phyloP scores from a whole-genome alignment of 2,113 vertebrate species.

The Cinclus mexicanus region DNA sequence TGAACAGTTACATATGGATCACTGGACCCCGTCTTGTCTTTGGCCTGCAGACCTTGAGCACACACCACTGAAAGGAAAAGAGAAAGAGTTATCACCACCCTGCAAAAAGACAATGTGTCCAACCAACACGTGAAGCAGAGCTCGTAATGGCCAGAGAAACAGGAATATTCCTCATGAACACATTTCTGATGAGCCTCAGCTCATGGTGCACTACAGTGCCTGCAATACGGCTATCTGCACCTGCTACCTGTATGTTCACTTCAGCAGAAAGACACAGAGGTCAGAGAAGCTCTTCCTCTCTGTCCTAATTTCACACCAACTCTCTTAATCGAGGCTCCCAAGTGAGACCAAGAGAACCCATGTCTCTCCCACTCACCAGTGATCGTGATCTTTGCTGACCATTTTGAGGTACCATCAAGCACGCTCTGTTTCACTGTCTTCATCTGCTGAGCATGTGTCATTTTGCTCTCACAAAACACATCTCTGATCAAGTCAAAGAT shows the following conservation, averaged over 20 bases:
- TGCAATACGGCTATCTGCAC: background rate
- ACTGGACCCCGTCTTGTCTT: conserved; percentile 97
- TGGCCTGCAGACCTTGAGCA: conserved; percentile 97
- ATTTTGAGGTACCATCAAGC: conserved; percentile 97
- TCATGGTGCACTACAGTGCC: background rate
- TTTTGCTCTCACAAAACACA: conserved; percentile 87
- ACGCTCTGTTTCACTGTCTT: conserved; percentile 97
- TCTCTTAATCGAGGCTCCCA: background rate
- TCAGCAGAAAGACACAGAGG: background rate
- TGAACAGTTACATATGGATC: conserved; percentile 97
- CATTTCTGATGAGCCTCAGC: background rate
- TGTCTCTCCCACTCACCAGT: conserved; percentile 78
- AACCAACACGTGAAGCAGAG: rapidly evolving
- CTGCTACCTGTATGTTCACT: background rate
- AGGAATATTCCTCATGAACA: background rate
- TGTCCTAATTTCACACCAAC: background rate
- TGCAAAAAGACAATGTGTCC: background rate
- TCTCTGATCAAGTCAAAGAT: conserved; percentile 96
- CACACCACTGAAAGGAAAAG: conserved; percentile 82
- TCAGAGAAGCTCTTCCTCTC: background rate
- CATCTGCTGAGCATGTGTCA: conserved; percentile 92
- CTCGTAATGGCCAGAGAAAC: background rate
- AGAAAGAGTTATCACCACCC: background rate
- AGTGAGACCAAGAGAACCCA: background rate
- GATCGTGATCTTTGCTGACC: conserved; percentile 98